A percentile compares a stretch with the other conserved stretches of the same genome.
These are phyloP conservation scores for Thereuonema tuberculata DNA, from an alignment of 1,140 invertebrate genomes.

Conservation along the genomic window DNA sequence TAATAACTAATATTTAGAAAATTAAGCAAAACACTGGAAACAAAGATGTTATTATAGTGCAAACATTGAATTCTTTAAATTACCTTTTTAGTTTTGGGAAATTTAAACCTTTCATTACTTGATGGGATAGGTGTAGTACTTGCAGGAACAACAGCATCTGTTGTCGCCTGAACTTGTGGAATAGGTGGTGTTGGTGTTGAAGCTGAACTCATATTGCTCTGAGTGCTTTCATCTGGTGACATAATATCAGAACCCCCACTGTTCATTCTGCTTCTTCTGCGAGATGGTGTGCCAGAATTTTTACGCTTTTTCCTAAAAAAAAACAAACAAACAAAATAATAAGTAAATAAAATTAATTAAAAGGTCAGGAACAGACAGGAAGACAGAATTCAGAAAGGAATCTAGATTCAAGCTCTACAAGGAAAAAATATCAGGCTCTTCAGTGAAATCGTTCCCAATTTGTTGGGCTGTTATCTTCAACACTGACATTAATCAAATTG, in stretches of 20 bases:
- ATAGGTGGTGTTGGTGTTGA: not conserved
- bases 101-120: constrained; percentile 42
- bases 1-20: no score
- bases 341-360: no score
- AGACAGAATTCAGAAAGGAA: no score
- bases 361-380: no score
- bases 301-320: constrained; percentile 16
- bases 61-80: constrained; percentile 1
- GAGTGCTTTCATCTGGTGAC: constrained; percentile 41
- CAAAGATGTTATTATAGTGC: not conserved
- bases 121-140: not conserved
- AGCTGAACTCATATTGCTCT: not conserved
- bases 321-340: no score
- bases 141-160: no score
- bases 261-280: constrained; percentile 22
- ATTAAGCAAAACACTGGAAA: no score
- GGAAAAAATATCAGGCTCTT: no score
- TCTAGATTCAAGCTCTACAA: no score
- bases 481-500: no score
- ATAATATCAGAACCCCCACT: constrained; percentile 49
- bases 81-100: constrained; percentile 81
- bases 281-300: constrained; percentile 31
- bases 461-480: not conserved
- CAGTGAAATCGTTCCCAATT: not conserved
- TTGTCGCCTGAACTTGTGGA: not conserved